Percentiles rank a stretch among this genome's conserved stretches.
These are phyloP conservation scores for Pipistrellus kuhlii DNA, from an alignment of 2,797 vertebrate genomes.

Conservation along the genomic window DNA sequence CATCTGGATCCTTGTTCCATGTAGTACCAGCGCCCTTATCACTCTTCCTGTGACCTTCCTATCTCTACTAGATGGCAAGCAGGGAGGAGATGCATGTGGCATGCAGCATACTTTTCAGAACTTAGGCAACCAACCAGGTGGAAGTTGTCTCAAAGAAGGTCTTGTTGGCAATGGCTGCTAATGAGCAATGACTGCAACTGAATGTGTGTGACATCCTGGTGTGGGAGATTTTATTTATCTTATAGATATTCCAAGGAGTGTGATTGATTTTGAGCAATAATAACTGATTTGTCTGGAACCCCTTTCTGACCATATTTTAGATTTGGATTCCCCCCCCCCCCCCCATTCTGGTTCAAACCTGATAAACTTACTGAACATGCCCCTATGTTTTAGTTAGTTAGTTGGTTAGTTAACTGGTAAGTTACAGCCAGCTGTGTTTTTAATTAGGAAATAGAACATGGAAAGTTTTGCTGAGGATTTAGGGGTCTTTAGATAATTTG, in stretches of 20 bases:
- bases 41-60: background rate
- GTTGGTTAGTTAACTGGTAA: background rate
- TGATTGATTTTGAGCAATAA: constrained; percentile 32
- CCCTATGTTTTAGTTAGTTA: background rate
- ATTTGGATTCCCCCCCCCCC: background rate
- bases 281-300: constrained; percentile 14
- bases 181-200: background rate
- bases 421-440: background rate
- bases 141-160: constrained; percentile 65
- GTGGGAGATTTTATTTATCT: background rate
- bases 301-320: constrained; percentile 35
- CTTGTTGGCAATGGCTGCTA: constrained; percentile 43
- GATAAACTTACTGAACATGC: background rate
- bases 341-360: background rate
- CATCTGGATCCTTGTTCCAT: constrained; percentile 11
- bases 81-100: background rate
- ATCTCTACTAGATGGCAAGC: constrained; percentile 49
- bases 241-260: background rate
- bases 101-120: background rate
- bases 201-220: constrained; percentile 9
- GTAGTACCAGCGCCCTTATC: background rate
- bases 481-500: background rate
- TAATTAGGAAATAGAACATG: constrained; percentile 40
- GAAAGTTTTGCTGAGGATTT: constrained; percentile 21
- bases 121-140: background rate